Percentiles rank a stretch among this genome's conserved stretches.
Conservation (phyloP, 37 sponge, comb jelly and placozoan genomes). For the Chondrilla cf. caribensis region DNA sequence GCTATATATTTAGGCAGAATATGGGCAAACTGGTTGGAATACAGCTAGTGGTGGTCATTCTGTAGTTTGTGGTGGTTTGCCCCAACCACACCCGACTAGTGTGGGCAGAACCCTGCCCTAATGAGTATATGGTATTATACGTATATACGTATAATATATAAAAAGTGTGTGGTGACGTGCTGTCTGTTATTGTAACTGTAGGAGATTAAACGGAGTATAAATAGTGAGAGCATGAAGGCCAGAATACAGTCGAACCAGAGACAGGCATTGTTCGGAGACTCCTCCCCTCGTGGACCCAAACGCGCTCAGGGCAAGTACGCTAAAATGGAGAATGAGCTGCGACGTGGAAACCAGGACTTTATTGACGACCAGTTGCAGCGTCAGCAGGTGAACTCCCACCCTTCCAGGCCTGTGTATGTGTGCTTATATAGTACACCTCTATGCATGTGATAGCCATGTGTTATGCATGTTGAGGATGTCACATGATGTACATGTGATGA, state of each 20-base stretch:
- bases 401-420: no score
- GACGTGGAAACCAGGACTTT: conserved; percentile 82
- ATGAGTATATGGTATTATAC: no score
- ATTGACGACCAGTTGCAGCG: conserved; percentile 73
- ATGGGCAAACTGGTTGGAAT: no score
- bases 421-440: no score
- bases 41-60: no score
- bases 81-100: no score
- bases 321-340: conserved; percentile 76
- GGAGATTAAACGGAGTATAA: conserved; percentile 66
- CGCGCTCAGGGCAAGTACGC: conserved; percentile 47
- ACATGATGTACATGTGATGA: background rate
- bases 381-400: conserved; percentile 66
- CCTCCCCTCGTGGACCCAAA: background rate
- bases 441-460: background rate
- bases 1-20: no score
- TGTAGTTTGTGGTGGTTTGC: no score
- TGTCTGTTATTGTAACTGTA: no score
- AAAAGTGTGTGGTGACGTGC: no score
- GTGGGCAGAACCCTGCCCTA: no score
- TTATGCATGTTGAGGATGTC: background rate
- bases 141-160: no score
- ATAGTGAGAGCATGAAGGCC: conserved; percentile 39
- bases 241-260: conserved; percentile 54
- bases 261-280: conserved; percentile 12